Percentiles rank a stretch among this genome's conserved stretches.
Evolutionary conservation across 2,888 invertebrate genomes (phyloP).

Genomic region (Platyscelio sp.): DNA sequence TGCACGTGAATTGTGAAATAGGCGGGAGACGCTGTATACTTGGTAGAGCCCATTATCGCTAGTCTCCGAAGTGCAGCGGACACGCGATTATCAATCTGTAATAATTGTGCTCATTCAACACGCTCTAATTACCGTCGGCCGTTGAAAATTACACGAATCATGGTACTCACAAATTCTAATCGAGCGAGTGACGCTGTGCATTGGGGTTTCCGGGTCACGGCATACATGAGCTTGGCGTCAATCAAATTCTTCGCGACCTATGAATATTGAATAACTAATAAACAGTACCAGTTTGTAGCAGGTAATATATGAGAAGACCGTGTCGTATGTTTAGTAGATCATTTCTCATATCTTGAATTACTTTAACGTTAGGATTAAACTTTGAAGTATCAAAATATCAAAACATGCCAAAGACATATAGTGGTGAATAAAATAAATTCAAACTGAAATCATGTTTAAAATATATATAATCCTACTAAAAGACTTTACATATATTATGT

Average conservation of each 20-base stretch:
- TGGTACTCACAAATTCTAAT: constrained; percentile 40
- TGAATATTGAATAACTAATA: too few relatives aligned
- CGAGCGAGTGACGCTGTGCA: constrained; percentile 54
- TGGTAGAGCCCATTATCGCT: constrained; percentile 78
- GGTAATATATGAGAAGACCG: too few relatives aligned
- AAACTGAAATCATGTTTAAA: too few relatives aligned
- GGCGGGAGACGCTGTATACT: constrained; percentile 41
- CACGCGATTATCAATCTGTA: constrained; percentile 82
- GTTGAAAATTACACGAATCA: constrained; percentile 54
- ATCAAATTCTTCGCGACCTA: constrained; percentile 43
- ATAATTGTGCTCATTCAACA: constrained; percentile 83
- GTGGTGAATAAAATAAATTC: too few relatives aligned
- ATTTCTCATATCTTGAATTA: too few relatives aligned
- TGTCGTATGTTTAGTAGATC: too few relatives aligned
- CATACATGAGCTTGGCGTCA: constrained; percentile 49
- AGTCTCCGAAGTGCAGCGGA: constrained; percentile 77
- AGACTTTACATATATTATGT: too few relatives aligned
- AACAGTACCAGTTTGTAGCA: too few relatives aligned
- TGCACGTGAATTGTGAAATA: not conserved
- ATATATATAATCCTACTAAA: too few relatives aligned
- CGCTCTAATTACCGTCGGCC: constrained; percentile 79
- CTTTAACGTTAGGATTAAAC: too few relatives aligned
- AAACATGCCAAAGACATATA: too few relatives aligned
- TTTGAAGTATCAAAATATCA: too few relatives aligned
- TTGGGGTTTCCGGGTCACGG: constrained; percentile 58